Evolutionary conservation across 2,797 vertebrate genomes (phyloP).

Genomic region (Melopsittacus undulatus): DNA sequence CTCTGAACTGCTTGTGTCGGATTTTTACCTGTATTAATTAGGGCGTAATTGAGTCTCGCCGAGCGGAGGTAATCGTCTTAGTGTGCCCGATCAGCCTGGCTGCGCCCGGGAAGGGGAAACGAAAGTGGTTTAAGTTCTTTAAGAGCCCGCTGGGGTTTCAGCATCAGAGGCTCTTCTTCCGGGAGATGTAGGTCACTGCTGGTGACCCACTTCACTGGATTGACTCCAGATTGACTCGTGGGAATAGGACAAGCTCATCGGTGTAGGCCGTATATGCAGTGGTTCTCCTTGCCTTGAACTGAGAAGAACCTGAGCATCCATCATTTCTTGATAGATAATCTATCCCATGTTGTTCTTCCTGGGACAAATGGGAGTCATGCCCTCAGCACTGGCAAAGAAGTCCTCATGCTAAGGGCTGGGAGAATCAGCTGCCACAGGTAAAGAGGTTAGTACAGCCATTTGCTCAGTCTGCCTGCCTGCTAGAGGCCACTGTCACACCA

Average conservation of each 20-base stretch:
- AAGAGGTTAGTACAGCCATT: neutral
- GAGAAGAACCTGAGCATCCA: neutral
- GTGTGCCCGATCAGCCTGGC: neutral
- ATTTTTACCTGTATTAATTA: neutral
- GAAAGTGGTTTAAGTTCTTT: neutral
- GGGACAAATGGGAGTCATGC: neutral
- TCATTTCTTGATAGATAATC: neutral
- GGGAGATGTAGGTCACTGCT: neutral
- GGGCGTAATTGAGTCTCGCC: neutral
- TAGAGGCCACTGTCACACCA: neutral
- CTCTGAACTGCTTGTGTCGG: neutral
- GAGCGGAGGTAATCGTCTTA: neutral
- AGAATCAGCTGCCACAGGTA: neutral
- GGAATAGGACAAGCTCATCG: neutral
- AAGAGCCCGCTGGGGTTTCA: neutral
- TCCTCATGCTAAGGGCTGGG: neutral
- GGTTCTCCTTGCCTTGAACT: neutral
- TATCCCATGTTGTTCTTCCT: neutral
- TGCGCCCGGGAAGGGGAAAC: neutral
- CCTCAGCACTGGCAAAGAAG: neutral
- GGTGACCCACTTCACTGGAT: neutral
- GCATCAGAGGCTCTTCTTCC: neutral
- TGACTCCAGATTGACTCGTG: rapidly evolving
- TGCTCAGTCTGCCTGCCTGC: neutral
- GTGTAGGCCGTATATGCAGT: rapidly evolving